Percentiles rank a stretch among this genome's conserved stretches.
Conservation (phyloP, 2,113 vertebrate genomes). For the Perccottus glenii region DNA sequence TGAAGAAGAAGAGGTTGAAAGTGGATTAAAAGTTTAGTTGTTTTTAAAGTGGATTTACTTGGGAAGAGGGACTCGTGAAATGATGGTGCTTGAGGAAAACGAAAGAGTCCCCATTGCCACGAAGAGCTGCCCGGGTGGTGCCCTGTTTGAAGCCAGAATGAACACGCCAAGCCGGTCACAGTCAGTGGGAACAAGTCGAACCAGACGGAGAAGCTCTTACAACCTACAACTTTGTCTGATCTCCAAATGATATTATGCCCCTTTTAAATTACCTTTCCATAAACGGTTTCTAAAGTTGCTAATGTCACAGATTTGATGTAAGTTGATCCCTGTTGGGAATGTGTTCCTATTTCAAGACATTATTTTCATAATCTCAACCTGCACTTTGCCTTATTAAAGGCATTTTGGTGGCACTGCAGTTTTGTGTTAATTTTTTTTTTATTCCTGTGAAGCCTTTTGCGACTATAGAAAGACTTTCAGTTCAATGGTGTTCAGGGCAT, state of each 20-base stretch:
- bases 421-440: constrained; percentile 45
- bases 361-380: constrained; percentile 37
- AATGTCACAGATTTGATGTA: constrained; percentile 23
- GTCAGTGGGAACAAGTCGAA: constrained; percentile 55
- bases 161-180: constrained; percentile 73
- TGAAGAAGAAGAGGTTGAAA: constrained; percentile 75
- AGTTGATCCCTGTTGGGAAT: constrained; percentile 15
- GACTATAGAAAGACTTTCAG: constrained; percentile 34
- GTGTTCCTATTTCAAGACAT: constrained; percentile 25
- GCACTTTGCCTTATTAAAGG: constrained; percentile 68
- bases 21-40: constrained; percentile 66
- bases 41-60: constrained; percentile 19
- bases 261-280: background rate
- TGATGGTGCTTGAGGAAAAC: constrained; percentile 85
- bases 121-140: constrained; percentile 81
- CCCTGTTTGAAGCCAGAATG: constrained; percentile 82
- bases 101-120: constrained; percentile 74
- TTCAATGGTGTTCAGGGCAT: constrained; percentile 61
- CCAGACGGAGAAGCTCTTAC: constrained; percentile 43
- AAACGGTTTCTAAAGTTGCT: constrained; percentile 27
- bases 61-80: constrained; percentile 80
- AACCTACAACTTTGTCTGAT: constrained; percentile 29
- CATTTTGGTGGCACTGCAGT: constrained; percentile 70
- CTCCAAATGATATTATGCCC: constrained; percentile 50
- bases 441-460: constrained; percentile 65